phyloP scores from a whole-genome alignment of 53 echinoderm and acorn worm species.

The Echinometra lucunter region DNA sequence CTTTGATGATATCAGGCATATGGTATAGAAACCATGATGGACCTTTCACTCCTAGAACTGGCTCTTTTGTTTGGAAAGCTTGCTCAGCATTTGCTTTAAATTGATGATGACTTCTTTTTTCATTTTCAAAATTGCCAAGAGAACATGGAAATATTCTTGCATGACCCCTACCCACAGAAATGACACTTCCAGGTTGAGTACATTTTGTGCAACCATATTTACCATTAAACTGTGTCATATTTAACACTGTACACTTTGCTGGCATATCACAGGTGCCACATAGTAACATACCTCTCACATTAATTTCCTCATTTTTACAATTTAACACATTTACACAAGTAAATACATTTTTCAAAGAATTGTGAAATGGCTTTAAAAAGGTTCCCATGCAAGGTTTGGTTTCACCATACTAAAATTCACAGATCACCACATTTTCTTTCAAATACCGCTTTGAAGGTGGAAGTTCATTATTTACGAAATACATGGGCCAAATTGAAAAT shows the following conservation, averaged over 20 bases:
- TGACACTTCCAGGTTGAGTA: slow-evolving; percentile 67
- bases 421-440: slow-evolving; percentile 72
- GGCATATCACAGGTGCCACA: slow-evolving; percentile 81
- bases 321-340: not conserved
- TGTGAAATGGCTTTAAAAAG: slow-evolving; percentile 13
- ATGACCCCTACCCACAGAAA: slow-evolving; percentile 68
- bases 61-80: not conserved
- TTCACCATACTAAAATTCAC: slow-evolving; percentile 72
- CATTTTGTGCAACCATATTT: slow-evolving; percentile 71
- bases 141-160: slow-evolving; percentile 62
- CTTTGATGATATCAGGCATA: slow-evolving; percentile 32
- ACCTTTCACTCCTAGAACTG: not conserved
- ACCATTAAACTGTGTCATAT: slow-evolving; percentile 80
- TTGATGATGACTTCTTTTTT: not conserved
- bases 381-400: slow-evolving; percentile 46
- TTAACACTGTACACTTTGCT: slow-evolving; percentile 65
- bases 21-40: slow-evolving; percentile 31
- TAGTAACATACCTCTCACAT: slow-evolving; percentile 47
- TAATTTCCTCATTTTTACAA: slow-evolving; percentile 23
- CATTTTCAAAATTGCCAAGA: not conserved
- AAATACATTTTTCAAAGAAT: not conserved
- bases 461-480: slow-evolving; percentile 76
- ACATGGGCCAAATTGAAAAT: slow-evolving; percentile 52
- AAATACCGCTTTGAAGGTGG: slow-evolving; percentile 50
- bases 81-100: not conserved